Base-by-base conservation (phyloP, 2,113 vertebrate genomes). In the Tupaia chinensis region DNA sequence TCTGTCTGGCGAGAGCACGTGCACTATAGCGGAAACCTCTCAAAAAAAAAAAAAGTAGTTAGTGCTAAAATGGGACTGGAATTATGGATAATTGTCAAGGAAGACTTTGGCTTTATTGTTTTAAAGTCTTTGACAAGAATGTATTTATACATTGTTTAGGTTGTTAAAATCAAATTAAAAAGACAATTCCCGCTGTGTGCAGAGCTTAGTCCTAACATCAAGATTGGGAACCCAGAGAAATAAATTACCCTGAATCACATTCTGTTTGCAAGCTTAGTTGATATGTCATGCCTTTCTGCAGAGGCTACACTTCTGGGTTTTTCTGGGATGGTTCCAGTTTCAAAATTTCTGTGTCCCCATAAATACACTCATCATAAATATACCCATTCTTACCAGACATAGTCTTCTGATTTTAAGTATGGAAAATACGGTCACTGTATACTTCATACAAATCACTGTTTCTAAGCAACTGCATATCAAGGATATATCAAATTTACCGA, bases 391-490 rank as follows among this genome's bases (percentile, higher is more conserved):
- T 72, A 69, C 58, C 91, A 94, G 92, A 80, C 22, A 53, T 32
- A 84, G 56, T 23, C 22, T 90, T 95, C 87, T 84, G 93, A 92
- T 70, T 89, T 77, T 66, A 89, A 34, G 65, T 87, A 79, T 76
- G 82, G 86, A 96, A 96, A 97, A 89, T 87, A 44, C 9, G 83
- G 92, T 93, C 83, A 89, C 79, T 87, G 89, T 76, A 91, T 93
- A 89, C 60, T 78, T 96, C 53, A 95, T 29, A 97, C 73, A 92
- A 70, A 78, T 86, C 34, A 32, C 73, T 66, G 86, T 97, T 96
- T 89, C 94, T 92, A 91, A 95, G 97, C 95, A 97, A 96, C 95
- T 79, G 78, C 17, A 7, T 87, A 95, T 95, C 94, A 74, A 85
- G 77, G 27, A 91, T 79, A 88, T n/a, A 87, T 92, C 73, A 69